A percentile compares a stretch with the other conserved stretches of the same genome.
These are phyloP conservation scores for Prunella himalayana DNA, from an alignment of 2,113 vertebrate species.

Conservation along the genomic window DNA sequence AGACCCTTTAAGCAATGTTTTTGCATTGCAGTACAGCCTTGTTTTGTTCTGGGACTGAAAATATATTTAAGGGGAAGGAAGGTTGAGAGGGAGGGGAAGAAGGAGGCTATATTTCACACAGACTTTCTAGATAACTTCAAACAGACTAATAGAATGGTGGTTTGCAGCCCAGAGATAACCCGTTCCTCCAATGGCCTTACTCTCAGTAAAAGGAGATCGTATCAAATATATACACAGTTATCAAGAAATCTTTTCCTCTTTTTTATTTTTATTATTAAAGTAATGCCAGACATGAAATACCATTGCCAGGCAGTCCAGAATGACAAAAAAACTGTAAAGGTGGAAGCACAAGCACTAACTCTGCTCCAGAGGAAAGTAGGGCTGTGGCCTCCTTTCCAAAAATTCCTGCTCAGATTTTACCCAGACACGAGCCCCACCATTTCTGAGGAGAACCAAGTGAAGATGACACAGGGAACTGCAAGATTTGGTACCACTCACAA, in stretches of 20 bases:
- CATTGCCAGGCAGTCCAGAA: constrained; percentile 3
- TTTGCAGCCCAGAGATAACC: constrained; percentile 60
- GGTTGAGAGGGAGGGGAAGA: background rate
- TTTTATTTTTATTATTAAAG: constrained; percentile 61
- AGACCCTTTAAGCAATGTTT: constrained; percentile 11
- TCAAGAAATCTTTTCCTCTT: constrained; percentile 35
- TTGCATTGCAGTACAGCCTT: background rate
- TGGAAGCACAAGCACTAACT: background rate
- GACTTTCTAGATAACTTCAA: constrained; percentile 66
- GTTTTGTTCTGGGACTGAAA: constrained; percentile 39
- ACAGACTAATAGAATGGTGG: constrained; percentile 59
- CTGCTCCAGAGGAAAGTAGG: background rate
- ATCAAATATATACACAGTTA: constrained; percentile 46
- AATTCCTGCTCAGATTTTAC: background rate
- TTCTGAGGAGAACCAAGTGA: background rate
- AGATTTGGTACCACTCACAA: background rate
- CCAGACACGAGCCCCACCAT: background rate
- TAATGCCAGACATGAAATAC: constrained; percentile 36
- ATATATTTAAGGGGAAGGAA: constrained; percentile 43
- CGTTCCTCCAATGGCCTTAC: constrained; percentile 45
- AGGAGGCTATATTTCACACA: constrained; percentile 51
- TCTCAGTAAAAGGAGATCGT: constrained; percentile 35
- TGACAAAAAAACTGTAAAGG: background rate
- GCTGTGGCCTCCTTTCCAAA: background rate
- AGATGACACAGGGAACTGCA: background rate